These are phyloP conservation scores for Entelurus aequoreus DNA, from an alignment of 2,113 vertebrate species.

Conservation along the genomic window DNA sequence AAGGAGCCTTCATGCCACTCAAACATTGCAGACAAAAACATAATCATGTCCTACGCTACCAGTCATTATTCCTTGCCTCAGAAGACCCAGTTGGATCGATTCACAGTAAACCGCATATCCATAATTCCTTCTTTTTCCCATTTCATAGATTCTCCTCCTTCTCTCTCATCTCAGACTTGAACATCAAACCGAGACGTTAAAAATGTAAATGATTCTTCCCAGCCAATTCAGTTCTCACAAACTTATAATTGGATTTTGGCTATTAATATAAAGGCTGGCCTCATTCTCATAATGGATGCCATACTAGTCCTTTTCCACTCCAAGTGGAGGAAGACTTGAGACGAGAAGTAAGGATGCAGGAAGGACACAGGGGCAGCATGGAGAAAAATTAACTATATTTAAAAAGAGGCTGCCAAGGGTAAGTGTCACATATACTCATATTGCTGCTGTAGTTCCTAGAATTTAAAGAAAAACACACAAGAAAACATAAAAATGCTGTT, in stretches of 20 bases:
- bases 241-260: constrained; percentile 74
- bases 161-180: constrained; percentile 53
- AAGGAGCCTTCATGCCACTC: constrained; percentile 13
- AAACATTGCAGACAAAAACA: constrained; percentile 12
- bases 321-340: constrained; percentile 11
- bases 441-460: neutral
- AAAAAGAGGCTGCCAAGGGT: neutral
- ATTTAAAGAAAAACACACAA: too few species aligned
- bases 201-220: constrained; percentile 62
- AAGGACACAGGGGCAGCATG: constrained; percentile 72
- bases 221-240: constrained; percentile 51
- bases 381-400: constrained; percentile 81
- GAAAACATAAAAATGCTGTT: too few species aligned
- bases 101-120: constrained; percentile 36
- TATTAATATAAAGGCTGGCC: constrained; percentile 61
- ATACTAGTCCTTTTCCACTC: constrained; percentile 24
- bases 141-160: constrained; percentile 24
- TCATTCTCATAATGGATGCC: constrained; percentile 56
- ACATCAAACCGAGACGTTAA: constrained; percentile 66
- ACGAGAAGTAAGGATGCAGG: constrained; percentile 9
- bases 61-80: constrained; percentile 17
- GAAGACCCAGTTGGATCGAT: constrained; percentile 34
- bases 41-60: constrained; percentile 14
- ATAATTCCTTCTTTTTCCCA: constrained; percentile 27
- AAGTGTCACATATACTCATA: neutral